Percentiles rank a stretch among this genome's conserved stretches.
Conservation (phyloP, 2,888 invertebrate species). For the Zaprionus lineosus region DNA sequence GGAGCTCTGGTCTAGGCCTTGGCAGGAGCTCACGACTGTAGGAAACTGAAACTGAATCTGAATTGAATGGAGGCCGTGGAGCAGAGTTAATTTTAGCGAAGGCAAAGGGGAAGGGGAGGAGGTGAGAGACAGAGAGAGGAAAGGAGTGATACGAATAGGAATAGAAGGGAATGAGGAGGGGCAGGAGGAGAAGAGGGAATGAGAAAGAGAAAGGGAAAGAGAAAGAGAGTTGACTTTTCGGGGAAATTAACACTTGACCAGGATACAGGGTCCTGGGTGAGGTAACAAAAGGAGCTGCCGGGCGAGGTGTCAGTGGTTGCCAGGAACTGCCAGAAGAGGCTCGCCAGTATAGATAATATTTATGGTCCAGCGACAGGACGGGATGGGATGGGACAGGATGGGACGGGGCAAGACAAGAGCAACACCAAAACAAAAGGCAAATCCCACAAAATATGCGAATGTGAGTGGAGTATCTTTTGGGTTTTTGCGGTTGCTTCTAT, state of each 20-base stretch:
- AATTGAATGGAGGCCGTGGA: too few species aligned
- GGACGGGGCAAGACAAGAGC: background rate
- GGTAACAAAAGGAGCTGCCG: conserved; percentile 26
- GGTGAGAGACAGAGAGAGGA: background rate
- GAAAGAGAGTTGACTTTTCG: conserved; percentile 47
- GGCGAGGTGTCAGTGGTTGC: background rate
- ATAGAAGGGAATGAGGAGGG: background rate
- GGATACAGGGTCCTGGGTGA: too few species aligned
- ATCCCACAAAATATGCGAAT: conserved; percentile 70
- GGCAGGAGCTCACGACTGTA: conserved; percentile 31
- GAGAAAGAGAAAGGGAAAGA: conserved; percentile 7
- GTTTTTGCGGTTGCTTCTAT: conserved; percentile 62
- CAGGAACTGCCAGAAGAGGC: too few species aligned
- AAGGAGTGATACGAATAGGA: background rate
- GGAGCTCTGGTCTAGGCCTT: conserved; percentile 29
- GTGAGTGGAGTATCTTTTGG: conserved; percentile 42
- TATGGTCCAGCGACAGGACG: conserved; percentile 61
- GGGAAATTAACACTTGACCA: conserved; percentile 69
- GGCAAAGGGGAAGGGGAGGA: conserved; percentile 10
- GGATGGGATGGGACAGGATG: conserved; percentile 8
- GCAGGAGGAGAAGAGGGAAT: background rate
- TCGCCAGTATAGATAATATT: conserved; percentile 61
- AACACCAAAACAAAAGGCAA: conserved; percentile 38
- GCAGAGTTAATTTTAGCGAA: too few species aligned
- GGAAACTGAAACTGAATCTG: too few species aligned